Evolutionary conservation across 1,140 invertebrate genomes (phyloP).

Genomic region (Archivesica marissinica): DNA sequence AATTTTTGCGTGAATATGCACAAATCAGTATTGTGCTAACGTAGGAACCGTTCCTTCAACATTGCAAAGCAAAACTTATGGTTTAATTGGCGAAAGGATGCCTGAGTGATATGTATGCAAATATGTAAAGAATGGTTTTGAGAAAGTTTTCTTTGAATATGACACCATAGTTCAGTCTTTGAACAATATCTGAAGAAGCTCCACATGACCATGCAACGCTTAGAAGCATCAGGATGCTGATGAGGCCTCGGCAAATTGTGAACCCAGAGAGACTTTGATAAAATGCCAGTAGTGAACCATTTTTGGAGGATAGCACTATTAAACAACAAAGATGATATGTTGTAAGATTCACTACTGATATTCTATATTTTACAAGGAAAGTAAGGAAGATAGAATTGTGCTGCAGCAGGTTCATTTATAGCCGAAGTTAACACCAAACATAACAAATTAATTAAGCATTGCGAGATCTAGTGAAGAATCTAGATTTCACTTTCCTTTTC

Average conservation of each 20-base stretch:
- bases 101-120: too few relatives aligned
- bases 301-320: not conserved
- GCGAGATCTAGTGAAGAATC: not conserved
- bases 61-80: too few relatives aligned
- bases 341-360: not conserved
- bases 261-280: not conserved
- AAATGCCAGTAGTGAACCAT: conserved; percentile 1
- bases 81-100: too few relatives aligned
- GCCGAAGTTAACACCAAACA: not conserved
- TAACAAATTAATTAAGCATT: too few relatives aligned
- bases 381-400: not conserved
- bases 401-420: not conserved
- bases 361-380: conserved; percentile 25
- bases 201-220: not conserved
- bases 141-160: conserved; percentile 27
- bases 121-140: too few relatives aligned
- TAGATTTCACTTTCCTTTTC: not conserved
- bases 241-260: not conserved
- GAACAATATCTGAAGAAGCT: not conserved
- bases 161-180: conserved; percentile 57
- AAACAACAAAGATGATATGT: not conserved
- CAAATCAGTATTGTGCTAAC: too few relatives aligned
- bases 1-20: too few relatives aligned
- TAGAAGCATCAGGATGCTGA: not conserved
- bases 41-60: too few relatives aligned